Base-by-base conservation (phyloP, 2,888 invertebrate genomes). In the Leucoma salicis region DNA sequence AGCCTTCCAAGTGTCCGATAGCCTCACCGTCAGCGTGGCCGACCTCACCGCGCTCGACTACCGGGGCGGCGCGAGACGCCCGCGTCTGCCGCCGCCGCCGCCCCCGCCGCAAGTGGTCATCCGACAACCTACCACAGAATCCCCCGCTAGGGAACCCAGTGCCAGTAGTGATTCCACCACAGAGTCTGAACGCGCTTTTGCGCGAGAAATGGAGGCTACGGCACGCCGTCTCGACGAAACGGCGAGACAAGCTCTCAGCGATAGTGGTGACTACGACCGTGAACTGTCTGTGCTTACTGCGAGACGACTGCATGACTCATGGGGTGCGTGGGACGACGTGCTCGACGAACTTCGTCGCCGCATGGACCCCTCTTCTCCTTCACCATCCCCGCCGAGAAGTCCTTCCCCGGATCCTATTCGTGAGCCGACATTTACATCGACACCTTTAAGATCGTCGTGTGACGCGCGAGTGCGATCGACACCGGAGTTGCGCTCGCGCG, bases 11-110 rank as follows among this genome's bases (percentile, higher is more conserved):
- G 86, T 89, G 41, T 75, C 74, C 63, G 89, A 90, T 59, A 74
- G 72, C 72, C 90, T 85, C 66, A 92, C 92, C 66, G 91, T 92
- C 63, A 92, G 92, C 74, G 92, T 92, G 80, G 91, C 91, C 39
- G 91, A 92, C 80, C 82, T 92, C 55, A 92, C 92, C 31, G 84
- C 91, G 42, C 78, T 92, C 43, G 91, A 92, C 66, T 92, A 92
- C 84, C 69, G 91, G 71, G 74, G 78, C 53, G 75, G 76, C 46
- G 63, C 79, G 53, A 76, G 81, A 44, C 80, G 82, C 48, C 82
- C 78, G 53, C 81, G 78, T 49, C 76, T 79, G 46, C 86, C 84
- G 41, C 83, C 87, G 39, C 81, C 84, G 31, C 78, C 78, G 7
- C 69, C 73, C 31, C 75, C 74, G 61, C 87, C 72, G 59, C 69